Evolutionary conservation across 2,888 invertebrate genomes (phyloP).

Genomic region (Drosophila robusta): DNA sequence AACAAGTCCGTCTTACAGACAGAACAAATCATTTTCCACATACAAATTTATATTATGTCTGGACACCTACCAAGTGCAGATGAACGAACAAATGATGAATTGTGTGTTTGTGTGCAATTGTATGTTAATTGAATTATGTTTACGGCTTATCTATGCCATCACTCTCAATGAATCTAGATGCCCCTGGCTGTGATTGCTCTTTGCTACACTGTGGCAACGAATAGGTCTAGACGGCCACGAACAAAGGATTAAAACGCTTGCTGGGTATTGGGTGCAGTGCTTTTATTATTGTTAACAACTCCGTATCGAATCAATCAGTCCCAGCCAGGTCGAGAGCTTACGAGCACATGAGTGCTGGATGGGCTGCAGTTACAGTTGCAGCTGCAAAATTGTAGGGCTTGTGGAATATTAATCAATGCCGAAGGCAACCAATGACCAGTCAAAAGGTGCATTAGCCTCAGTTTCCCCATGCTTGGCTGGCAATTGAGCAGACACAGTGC

Average conservation of each 20-base stretch:
- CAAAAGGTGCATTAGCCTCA: conserved; percentile 52
- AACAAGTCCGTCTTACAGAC: not conserved
- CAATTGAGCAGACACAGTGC: conserved; percentile 35
- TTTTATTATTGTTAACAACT: conserved; percentile 54
- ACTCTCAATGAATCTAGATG: not conserved
- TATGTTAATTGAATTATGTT: not conserved
- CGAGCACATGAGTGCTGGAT: conserved; percentile 14
- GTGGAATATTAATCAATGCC: conserved; percentile 67
- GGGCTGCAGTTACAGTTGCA: conserved; percentile 5
- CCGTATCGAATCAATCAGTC: conserved; percentile 51
- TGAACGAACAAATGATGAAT: not conserved
- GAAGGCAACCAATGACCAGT: conserved; percentile 13
- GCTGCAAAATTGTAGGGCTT: conserved; percentile 25
- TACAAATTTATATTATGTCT: not conserved
- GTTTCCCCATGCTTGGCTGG: conserved; percentile 34
- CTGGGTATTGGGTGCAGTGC: not conserved
- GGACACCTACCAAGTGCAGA: not conserved
- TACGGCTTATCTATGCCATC: not conserved
- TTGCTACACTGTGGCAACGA: not conserved
- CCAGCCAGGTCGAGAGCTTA: conserved; percentile 14
- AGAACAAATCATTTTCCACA: not conserved
- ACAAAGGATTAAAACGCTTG: not conserved
- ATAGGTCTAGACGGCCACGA: not conserved
- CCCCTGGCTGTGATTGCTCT: not conserved
- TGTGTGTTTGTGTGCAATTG: not conserved